Evolutionary conservation across 1,140 invertebrate genomes (phyloP).

Genomic region (Drosophila pachea): DNA sequence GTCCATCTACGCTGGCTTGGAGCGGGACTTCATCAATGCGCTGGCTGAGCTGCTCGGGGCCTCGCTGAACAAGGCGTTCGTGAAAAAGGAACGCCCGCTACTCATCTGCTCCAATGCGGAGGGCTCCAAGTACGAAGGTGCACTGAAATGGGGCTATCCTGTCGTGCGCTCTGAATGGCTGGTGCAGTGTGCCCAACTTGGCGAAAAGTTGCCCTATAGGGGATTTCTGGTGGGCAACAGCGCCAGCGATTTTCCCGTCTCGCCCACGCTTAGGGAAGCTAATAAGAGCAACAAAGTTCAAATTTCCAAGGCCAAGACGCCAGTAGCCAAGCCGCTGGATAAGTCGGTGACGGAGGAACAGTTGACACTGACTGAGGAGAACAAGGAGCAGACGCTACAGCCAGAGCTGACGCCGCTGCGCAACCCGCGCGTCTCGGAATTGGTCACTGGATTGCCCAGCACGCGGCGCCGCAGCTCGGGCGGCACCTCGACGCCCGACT

Average conservation of each 20-base stretch:
- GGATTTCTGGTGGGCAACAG: conserved; percentile 83
- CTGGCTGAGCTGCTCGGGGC: conserved; percentile 86
- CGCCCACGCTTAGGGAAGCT: conserved; percentile 48
- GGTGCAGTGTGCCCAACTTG: conserved; percentile 83
- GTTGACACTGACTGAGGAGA: conserved; percentile 18
- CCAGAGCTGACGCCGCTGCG: conserved; percentile 66
- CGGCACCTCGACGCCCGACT: conserved; percentile 32
- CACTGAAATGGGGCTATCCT: conserved; percentile 88
- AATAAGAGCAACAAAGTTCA: conserved; percentile 23
- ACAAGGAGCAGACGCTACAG: conserved; percentile 19
- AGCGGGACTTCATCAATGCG: conserved; percentile 85
- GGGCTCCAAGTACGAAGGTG: conserved; percentile 91
- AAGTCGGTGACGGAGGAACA: conserved; percentile 24
- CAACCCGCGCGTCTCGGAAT: conserved; percentile 67
- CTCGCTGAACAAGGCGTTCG: conserved; percentile 81
- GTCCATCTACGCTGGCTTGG: conserved; percentile 85
- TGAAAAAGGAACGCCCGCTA: conserved; percentile 79
- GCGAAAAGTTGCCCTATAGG: conserved; percentile 81
- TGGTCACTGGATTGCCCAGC: conserved; percentile 42
- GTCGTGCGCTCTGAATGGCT: conserved; percentile 89
- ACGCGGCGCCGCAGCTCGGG: conserved; percentile 24
- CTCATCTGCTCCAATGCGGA: conserved; percentile 85
- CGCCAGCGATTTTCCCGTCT: conserved; percentile 60
- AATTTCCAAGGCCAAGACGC: not conserved
- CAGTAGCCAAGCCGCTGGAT: conserved; percentile 4